Percentiles rank a stretch among this genome's conserved stretches.
These are phyloP conservation scores for Plodia interpunctella DNA, from an alignment of 1,140 invertebrate genomes.

Conservation along the genomic window DNA sequence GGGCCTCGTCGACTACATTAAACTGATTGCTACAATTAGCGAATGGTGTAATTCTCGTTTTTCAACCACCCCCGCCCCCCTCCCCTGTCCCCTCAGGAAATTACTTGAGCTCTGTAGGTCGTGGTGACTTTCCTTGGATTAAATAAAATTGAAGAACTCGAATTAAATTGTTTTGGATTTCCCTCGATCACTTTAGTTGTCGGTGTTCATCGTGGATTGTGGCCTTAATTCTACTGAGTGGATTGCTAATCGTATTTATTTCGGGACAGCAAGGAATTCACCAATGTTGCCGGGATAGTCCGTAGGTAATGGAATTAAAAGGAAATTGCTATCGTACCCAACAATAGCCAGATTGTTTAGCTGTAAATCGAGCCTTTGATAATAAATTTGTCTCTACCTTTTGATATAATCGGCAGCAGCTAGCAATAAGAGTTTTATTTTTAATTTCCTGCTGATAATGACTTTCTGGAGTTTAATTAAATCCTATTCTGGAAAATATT, in stretches of 20 bases:
- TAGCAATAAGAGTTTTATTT: not conserved
- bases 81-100: constrained; percentile 49
- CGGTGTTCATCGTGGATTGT: constrained; percentile 44
- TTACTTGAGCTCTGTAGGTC: constrained; percentile 65
- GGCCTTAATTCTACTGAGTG: constrained; percentile 59
- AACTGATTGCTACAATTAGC: constrained; percentile 73
- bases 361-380: not conserved
- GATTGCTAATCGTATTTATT: constrained; percentile 56
- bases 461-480: not conserved
- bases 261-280: constrained; percentile 34
- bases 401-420: not conserved
- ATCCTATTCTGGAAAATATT: not conserved
- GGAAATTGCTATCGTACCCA: constrained; percentile 1
- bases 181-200: constrained; percentile 50
- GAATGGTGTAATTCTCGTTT: constrained; percentile 72
- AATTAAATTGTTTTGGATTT: constrained; percentile 66
- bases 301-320: constrained; percentile 8
- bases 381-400: not conserved
- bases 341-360: constrained; percentile 5
- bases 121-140: constrained; percentile 57
- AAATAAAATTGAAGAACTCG: constrained; percentile 66
- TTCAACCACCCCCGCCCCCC: constrained; percentile 42
- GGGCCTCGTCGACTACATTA: constrained; percentile 70
- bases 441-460: not conserved
- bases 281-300: not conserved